These are phyloP conservation scores for Bostrychus sinensis DNA, from an alignment of 2,113 vertebrate genomes.

Conservation along the genomic window DNA sequence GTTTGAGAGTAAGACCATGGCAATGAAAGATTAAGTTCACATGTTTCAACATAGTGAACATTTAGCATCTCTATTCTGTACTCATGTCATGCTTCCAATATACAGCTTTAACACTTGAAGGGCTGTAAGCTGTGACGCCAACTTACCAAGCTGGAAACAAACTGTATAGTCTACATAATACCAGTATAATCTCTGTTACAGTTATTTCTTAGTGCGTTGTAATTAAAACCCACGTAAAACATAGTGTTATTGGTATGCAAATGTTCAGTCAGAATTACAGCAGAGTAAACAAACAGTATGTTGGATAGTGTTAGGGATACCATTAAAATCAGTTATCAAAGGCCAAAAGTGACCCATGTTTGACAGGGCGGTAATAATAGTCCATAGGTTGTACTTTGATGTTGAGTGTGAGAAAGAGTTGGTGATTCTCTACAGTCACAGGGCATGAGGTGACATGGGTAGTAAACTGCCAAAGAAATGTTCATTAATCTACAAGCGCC, in stretches of 20 bases:
- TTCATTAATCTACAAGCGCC: constrained; percentile 53
- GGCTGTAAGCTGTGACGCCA: constrained; percentile 33
- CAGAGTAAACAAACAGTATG: constrained; percentile 26
- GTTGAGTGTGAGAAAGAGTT: constrained; percentile 14
- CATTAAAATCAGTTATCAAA: constrained; percentile 50
- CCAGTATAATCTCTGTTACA: too few relatives aligned
- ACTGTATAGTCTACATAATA: neutral
- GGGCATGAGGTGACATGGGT: constrained; percentile 33
- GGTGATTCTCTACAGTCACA: constrained; percentile 50
- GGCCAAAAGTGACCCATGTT: constrained; percentile 29
- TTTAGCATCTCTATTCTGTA: constrained; percentile 25
- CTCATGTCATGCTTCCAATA: constrained; percentile 30
- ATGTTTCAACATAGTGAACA: constrained; percentile 30
- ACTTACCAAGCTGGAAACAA: neutral
- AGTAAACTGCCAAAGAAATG: constrained; percentile 36
- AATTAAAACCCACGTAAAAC: constrained; percentile 41
- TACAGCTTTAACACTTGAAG: constrained; percentile 18
- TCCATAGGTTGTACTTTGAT: constrained; percentile 48
- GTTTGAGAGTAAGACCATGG: constrained; percentile 66
- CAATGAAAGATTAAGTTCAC: constrained; percentile 42
- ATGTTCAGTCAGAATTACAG: constrained; percentile 36
- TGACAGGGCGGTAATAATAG: constrained; percentile 36
- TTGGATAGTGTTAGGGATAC: constrained; percentile 52
- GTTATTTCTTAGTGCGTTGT: neutral
- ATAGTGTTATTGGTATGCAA: constrained; percentile 37